phyloP scores from a whole-genome alignment of 2,113 vertebrate species.

The Castor canadensis region DNA sequence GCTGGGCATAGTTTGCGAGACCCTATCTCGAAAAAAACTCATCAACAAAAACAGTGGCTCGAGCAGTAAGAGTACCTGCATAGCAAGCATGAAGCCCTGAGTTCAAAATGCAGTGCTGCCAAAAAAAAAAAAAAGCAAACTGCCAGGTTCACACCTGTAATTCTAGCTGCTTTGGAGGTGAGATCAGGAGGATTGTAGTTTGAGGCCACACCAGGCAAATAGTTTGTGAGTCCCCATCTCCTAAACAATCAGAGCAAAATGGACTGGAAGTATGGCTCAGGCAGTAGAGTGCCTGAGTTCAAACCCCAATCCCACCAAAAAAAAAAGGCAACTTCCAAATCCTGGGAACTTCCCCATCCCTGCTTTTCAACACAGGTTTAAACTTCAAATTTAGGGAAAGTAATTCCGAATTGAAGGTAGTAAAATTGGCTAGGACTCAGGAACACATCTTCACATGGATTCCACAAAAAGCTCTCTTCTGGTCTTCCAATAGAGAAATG shows the following conservation, averaged over 20 bases:
- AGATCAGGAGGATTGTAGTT: too few species aligned
- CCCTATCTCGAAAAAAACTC: too few species aligned
- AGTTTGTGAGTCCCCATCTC: too few species aligned
- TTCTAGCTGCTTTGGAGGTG: too few species aligned
- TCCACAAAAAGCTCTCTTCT: background rate
- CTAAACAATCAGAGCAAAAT: too few species aligned
- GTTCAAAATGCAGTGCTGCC: background rate
- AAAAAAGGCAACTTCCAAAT: background rate
- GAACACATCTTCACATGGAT: background rate
- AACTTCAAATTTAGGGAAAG: background rate
- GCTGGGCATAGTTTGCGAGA: too few species aligned
- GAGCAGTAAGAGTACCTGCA: background rate
- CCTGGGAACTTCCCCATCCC: background rate
- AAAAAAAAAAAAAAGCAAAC: too few species aligned
- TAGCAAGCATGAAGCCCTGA: background rate
- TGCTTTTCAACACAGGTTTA: background rate
- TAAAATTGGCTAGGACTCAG: background rate
- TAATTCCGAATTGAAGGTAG: background rate
- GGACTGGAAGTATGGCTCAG: too few species aligned
- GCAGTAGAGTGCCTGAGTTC: too few species aligned
- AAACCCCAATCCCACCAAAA: background rate
- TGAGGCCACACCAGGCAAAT: too few species aligned
- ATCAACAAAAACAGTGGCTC: background rate
- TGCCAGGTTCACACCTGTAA: too few species aligned
- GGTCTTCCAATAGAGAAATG: conserved; percentile 61